Evolutionary conservation across 2,797 vertebrate genomes (phyloP), one percentile per base, ranked within the genome.

Genomic region (Parambassis ranga): DNA sequence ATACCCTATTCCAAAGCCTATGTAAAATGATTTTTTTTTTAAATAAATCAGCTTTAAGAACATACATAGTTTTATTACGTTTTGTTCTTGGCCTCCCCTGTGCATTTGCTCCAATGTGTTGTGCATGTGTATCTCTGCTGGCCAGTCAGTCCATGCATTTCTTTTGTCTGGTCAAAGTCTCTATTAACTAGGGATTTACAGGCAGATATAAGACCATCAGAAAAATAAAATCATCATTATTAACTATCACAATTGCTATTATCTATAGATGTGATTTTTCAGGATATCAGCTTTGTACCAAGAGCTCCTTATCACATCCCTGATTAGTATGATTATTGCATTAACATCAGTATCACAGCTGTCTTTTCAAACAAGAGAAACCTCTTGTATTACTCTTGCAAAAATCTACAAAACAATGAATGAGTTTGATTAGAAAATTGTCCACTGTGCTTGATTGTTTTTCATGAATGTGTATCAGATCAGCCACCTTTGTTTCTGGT

Each of bases 391-490:
- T n/a, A n/a, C n/a, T n/a, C n/a, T n/a, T n/a, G 93, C 93, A 93
- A 94, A 93, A 91, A 93, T 92, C 88, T 92, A 93, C 90, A 92
- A 95, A 96, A 95, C 93, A 92, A 93, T 84, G 49, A 38, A 62
- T 41, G 71, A 75, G 56, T 77, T 80, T 69, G 50, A 61, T 91
- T 91, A 90, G 58, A 90, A 91, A 91, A 86, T 93, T 91, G 94
- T 97, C 94, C 94, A 94, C 94, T 95, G 95, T 96, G 94, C 94
- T 89, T 94, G 93, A 95, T 94, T 93, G 92, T 92, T 93, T 80
- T 71, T 91, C 88, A 61, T 78, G 66, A 92, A 92, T 93, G 92
- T 92, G 92, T 92, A 93, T 92, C 93, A 87, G 63, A 89, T 86
- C 89, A 79, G 92, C 88, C 82, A 87, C 94, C 89, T 91, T 91